Percentiles rank a stretch among this genome's conserved stretches.
Conservation (phyloP, 2,888 invertebrate species). For the Lasius fuliginosus region DNA sequence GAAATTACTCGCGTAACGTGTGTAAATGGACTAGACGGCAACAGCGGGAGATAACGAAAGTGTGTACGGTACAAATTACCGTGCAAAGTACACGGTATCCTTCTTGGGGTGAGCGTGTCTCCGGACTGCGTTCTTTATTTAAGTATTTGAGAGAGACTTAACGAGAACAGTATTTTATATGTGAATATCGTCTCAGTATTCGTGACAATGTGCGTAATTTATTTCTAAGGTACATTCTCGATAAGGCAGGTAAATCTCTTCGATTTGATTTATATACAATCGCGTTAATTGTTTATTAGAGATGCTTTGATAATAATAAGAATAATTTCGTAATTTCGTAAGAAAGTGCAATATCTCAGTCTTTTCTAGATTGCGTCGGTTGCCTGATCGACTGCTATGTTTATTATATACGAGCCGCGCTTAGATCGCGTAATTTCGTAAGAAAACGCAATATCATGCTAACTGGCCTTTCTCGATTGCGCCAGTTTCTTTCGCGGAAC, state of each 20-base stretch:
- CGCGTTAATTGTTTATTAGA: background rate
- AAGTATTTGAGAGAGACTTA: slow-evolving; percentile 56
- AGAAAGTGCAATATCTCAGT: background rate
- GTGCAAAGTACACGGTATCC: slow-evolving; percentile 12
- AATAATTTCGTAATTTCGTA: background rate
- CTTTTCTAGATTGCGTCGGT: background rate
- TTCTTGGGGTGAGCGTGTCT: background rate
- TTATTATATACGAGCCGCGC: background rate
- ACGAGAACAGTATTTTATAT: slow-evolving; percentile 48
- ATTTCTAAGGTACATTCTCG: background rate
- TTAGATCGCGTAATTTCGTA: slow-evolving; percentile 1
- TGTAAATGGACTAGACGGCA: background rate
- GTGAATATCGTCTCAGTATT: slow-evolving; percentile 27
- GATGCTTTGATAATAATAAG: background rate
- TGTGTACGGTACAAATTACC: slow-evolving; percentile 1
- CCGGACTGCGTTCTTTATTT: slow-evolving; percentile 37
- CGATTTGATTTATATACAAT: background rate
- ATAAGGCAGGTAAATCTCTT: background rate
- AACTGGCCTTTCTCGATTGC: background rate
- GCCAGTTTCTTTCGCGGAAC: background rate
- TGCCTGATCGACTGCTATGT: background rate
- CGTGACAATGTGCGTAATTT: background rate
- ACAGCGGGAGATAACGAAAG: slow-evolving; percentile 27
- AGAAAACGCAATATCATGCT: background rate
- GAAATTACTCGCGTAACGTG: slow-evolving; percentile 13